Evolutionary conservation across 2,888 invertebrate genomes (phyloP).

Genomic region (Dryobotodes eremita): DNA sequence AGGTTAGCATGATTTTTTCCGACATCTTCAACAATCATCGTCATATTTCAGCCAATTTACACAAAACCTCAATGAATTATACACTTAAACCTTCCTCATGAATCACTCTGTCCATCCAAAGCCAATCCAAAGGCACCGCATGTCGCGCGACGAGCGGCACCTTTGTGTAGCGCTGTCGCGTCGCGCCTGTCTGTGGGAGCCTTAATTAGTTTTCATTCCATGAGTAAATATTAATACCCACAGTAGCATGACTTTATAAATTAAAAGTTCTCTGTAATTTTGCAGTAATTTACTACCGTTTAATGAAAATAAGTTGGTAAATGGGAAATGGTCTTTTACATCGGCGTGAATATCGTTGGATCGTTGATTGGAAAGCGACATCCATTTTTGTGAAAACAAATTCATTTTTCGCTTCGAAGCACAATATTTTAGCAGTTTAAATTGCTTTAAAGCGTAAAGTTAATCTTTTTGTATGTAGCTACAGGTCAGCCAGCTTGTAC

Average conservation of each 20-base stretch:
- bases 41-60: no score
- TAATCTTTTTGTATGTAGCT: neutral
- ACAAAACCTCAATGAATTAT: no score
- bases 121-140: no score
- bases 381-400: neutral
- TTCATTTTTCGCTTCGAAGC: neutral
- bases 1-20: no score
- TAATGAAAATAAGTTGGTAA: neutral
- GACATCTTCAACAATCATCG: no score
- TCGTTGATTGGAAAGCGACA: neutral
- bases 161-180: no score
- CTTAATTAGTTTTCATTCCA: neutral
- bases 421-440: neutral
- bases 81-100: no score
- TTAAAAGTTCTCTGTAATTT: neutral
- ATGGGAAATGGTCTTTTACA: no score
- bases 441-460: neutral
- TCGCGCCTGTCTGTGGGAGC: no score
- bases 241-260: neutral
- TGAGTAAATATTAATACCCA: neutral
- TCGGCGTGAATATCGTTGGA: neutral
- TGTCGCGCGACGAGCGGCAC: no score
- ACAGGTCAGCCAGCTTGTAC: neutral
- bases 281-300: no score
- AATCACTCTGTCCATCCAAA: no score